Conservation (phyloP, 2,113 vertebrate species). For the Taurulus bubalis region DNA sequence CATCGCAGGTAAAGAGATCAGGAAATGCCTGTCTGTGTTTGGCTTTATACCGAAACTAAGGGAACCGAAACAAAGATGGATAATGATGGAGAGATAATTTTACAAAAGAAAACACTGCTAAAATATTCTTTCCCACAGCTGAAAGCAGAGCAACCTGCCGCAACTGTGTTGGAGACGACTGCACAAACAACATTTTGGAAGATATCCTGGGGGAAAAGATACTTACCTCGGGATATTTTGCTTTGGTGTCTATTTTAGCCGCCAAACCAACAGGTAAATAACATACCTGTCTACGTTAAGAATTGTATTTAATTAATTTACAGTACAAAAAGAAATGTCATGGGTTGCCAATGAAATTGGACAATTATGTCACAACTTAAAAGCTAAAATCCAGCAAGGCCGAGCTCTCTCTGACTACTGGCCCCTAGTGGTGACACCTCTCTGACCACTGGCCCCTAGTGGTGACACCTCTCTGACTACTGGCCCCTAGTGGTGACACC, state of each 20-base stretch:
- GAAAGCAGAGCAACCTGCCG: conserved; percentile 69
- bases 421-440: too few species aligned
- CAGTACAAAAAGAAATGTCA: background rate
- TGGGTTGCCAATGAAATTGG: background rate
- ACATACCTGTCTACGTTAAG: background rate
- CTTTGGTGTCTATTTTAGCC: background rate
- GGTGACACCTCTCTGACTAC: too few species aligned
- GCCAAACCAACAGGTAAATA: conserved; percentile 68
- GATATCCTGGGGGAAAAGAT: conserved; percentile 39
- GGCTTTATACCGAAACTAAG: background rate
- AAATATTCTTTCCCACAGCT: conserved; percentile 24
- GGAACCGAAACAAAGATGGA: background rate
- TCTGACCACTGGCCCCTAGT: too few species aligned
- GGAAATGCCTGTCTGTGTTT: background rate
- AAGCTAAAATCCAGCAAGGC: too few species aligned
- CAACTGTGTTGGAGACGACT: conserved; percentile 64
- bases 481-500: too few species aligned
- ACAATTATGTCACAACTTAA: too few species aligned
- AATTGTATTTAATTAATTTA: background rate
- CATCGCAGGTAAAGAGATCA: conserved; percentile 69
- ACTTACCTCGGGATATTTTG: conserved; percentile 78
- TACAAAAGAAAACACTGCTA: background rate
- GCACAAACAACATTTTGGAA: conserved; percentile 74
- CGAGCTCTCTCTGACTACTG: too few species aligned
- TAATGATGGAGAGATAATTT: background rate